Evolutionary conservation across 2,888 invertebrate species (phyloP).

Genomic region (Latrodectus elegans): DNA sequence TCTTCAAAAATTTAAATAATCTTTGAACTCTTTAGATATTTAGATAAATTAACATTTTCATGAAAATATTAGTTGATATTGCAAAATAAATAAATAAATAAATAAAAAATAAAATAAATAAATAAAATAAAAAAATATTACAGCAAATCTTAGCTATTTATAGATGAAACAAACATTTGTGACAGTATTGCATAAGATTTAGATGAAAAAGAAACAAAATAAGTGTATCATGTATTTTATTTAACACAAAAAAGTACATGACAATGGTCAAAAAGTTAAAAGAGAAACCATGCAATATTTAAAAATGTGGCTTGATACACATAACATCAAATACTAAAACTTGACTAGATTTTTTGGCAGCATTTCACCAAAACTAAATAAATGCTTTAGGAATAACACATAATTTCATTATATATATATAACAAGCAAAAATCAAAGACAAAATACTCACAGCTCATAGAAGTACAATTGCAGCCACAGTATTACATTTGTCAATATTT

Average conservation of each 20-base stretch:
- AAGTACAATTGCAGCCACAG: too few species aligned
- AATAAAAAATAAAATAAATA: background rate
- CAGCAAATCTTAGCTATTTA: background rate
- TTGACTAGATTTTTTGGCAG: slow-evolving; percentile 54
- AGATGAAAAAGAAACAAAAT: background rate
- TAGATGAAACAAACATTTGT: background rate
- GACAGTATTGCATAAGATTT: background rate
- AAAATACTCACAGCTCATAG: too few species aligned
- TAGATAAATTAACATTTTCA: too few species aligned
- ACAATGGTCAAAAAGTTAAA: slow-evolving; percentile 26
- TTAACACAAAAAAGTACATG: slow-evolving; percentile 49
- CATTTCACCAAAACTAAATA: slow-evolving; percentile 18
- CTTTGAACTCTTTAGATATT: too few species aligned
- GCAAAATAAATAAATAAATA: background rate
- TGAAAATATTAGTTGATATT: background rate
- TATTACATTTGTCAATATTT: too few species aligned
- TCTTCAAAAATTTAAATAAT: too few species aligned
- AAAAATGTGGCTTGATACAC: slow-evolving; percentile 12
- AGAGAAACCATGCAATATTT: slow-evolving; percentile 40
- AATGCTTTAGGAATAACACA: background rate
- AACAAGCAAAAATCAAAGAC: too few species aligned
- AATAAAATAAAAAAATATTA: background rate
- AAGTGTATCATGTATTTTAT: slow-evolving; percentile 38
- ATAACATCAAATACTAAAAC: slow-evolving; percentile 24
- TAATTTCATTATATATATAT: background rate